Conservation (phyloP, 2,888 invertebrate genomes). For the Drosophila mimetica region DNA sequence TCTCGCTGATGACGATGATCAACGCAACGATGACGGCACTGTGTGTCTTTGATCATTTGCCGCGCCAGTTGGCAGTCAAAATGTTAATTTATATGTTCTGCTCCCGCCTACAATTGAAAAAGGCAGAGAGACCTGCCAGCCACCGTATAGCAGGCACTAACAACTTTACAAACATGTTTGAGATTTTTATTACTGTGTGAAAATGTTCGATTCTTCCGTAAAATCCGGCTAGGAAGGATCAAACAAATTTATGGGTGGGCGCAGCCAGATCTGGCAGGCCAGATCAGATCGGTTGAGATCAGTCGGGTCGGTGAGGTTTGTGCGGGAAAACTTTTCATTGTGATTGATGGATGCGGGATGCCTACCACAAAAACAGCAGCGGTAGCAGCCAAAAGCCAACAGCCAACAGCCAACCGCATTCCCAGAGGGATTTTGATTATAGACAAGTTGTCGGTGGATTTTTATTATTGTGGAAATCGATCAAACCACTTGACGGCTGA, state of each 20-base stretch:
- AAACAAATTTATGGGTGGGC: slow-evolving; percentile 79
- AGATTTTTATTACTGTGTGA: slow-evolving; percentile 80
- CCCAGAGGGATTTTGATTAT: slow-evolving; percentile 64
- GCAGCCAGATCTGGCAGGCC: slow-evolving; percentile 41
- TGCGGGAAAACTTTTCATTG: slow-evolving; percentile 50
- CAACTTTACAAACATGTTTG: slow-evolving; percentile 81
- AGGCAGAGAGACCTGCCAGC: slow-evolving; percentile 14
- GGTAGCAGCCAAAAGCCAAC: slow-evolving; percentile 27
- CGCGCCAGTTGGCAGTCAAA: slow-evolving; percentile 81
- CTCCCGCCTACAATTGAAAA: slow-evolving; percentile 57
- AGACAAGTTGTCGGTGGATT: slow-evolving; percentile 63
- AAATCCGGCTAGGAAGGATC: slow-evolving; percentile 66
- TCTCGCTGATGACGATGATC: slow-evolving; percentile 57
- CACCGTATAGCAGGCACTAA: slow-evolving; percentile 62
- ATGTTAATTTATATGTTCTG: slow-evolving; percentile 79
- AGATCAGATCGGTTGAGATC: slow-evolving; percentile 21
- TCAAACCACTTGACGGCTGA: slow-evolving; percentile 77
- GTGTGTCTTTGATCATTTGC: slow-evolving; percentile 78
- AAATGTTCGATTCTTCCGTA: slow-evolving; percentile 69
- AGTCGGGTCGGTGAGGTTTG: not conserved
- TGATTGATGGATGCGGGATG: slow-evolving; percentile 73
- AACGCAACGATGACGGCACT: slow-evolving; percentile 78
- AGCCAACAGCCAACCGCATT: slow-evolving; percentile 22
- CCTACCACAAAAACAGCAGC: slow-evolving; percentile 58
- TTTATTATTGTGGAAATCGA: slow-evolving; percentile 74